A percentile compares a stretch with the other conserved stretches of the same genome.
phyloP scores from a whole-genome alignment of 2,797 vertebrate genomes.

The Propithecus deckenii region DNA sequence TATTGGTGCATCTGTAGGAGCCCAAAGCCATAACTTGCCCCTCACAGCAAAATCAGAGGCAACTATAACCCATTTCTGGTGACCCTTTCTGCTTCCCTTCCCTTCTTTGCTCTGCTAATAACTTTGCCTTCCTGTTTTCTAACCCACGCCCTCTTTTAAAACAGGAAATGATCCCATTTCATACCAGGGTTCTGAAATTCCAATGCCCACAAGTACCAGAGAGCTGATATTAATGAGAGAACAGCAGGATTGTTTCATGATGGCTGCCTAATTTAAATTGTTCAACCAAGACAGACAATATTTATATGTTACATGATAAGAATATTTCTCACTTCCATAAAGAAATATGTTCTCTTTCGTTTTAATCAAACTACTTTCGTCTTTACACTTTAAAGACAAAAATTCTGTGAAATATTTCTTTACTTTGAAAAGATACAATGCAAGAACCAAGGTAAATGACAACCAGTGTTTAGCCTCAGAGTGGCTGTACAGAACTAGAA shows the following conservation, averaged over 20 bases:
- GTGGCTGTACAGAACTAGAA: not conserved
- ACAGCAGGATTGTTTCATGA: not conserved
- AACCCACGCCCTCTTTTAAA: not conserved
- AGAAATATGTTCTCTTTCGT: not conserved
- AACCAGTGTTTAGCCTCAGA: not conserved
- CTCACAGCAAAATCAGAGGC: not conserved
- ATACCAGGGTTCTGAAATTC: not conserved
- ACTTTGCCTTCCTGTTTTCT: not conserved
- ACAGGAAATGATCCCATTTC: not conserved
- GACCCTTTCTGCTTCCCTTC: not conserved
- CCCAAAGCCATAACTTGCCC: not conserved
- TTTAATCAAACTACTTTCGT: not conserved
- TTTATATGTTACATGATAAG: not conserved
- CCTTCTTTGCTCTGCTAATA: not conserved
- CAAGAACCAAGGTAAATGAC: not conserved
- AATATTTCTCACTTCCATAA: not conserved
- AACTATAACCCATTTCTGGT: not conserved
- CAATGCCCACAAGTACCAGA: not conserved
- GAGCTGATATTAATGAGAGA: not conserved
- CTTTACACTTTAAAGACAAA: constrained; percentile 4
- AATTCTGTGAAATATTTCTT: not conserved
- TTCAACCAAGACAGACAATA: not conserved
- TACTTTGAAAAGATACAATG: not conserved
- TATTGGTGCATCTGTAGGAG: not conserved
- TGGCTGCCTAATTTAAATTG: not conserved